Evolutionary conservation across 1,140 invertebrate genomes (phyloP), one percentile per base, ranked within the genome.

Genomic region (Trachymyrmex cornetzi): DNA sequence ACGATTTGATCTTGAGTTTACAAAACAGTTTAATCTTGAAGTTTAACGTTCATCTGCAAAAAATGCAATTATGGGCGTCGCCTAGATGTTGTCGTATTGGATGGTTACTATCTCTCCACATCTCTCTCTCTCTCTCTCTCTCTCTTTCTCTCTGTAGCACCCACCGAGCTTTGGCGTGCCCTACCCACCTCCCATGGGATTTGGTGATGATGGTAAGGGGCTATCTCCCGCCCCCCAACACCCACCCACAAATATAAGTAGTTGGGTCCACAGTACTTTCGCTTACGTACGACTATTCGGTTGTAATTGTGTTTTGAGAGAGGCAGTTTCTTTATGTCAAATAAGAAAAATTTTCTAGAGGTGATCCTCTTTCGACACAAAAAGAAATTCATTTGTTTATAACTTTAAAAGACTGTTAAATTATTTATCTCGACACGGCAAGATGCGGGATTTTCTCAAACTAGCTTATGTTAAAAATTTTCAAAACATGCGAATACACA

Each of bases 191-290:
- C 94, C 94, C 94, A 93, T 94, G 94, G 94, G 89, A 92, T 93
- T 93, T 84, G 94, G 87, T 93, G 95, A 93, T 92, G 94, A 93
- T 93, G 94, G 50, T 93, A 94, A 94, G 93, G 89, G 94, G 94
- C 93, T 95, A 95, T 93, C 91, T 92, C 94, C 94, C 94, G 94
- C 94, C 94, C 94, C 94, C 94, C 93, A 86, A 94, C 94, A 94
- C 94, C 95, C 94, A 95, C 95, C 95, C 95, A 94, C 90, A 92
- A 94, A 93, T 94, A 94, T 95, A 91, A 93, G 93, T 95, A 93
- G 93, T 95, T 91, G 94, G 95, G 94, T 94, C 95, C 95, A 95
- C 94, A 95, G 95, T 95, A 95, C 95, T 95, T 94, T 93, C 90
- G 93, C 94, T 95, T 95, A 95, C 94, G 93, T 93, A 93, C 77